Conservation (phyloP, 2,797 vertebrate species). For the Pristis pectinata region DNA sequence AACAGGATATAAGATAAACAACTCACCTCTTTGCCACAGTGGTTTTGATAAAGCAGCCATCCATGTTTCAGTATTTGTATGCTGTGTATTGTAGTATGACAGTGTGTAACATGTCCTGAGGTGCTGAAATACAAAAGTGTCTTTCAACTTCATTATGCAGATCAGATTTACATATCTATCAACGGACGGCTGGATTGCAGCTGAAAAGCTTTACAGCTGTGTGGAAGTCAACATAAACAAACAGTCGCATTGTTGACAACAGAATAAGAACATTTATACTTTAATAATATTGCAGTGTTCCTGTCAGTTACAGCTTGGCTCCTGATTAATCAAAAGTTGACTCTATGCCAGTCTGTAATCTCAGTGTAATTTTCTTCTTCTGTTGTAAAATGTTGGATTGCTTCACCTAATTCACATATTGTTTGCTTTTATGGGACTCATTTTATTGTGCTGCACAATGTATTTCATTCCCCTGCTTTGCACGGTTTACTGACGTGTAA, state of each 20-base stretch:
- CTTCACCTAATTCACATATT: conserved; percentile 84
- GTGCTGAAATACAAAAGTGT: conserved; percentile 18
- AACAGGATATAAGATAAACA: not conserved
- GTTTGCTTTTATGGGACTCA: conserved; percentile 86
- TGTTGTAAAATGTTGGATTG: conserved; percentile 83
- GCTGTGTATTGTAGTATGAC: not conserved
- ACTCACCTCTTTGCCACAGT: not conserved
- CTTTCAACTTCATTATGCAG: conserved; percentile 3
- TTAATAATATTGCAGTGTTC: conserved; percentile 56
- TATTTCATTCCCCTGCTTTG: conserved; percentile 78
- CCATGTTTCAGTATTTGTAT: not conserved
- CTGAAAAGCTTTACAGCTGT: conserved; percentile 18
- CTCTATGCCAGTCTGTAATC: conserved; percentile 53
- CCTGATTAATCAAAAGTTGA: conserved; percentile 74
- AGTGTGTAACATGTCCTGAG: not conserved
- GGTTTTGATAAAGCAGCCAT: not conserved
- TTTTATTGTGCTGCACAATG: conserved; percentile 88
- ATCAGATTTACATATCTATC: conserved; percentile 32
- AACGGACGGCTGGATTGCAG: not conserved
- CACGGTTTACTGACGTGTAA: conserved; percentile 83
- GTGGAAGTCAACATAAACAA: conserved; percentile 25
- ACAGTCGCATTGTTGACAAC: conserved; percentile 20
- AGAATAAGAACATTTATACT: conserved; percentile 28
- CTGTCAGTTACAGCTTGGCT: conserved; percentile 65
- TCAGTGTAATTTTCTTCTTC: conserved; percentile 69